phyloP scores from a whole-genome alignment of 2,797 vertebrate genomes.

The Chloroceryle inda region DNA sequence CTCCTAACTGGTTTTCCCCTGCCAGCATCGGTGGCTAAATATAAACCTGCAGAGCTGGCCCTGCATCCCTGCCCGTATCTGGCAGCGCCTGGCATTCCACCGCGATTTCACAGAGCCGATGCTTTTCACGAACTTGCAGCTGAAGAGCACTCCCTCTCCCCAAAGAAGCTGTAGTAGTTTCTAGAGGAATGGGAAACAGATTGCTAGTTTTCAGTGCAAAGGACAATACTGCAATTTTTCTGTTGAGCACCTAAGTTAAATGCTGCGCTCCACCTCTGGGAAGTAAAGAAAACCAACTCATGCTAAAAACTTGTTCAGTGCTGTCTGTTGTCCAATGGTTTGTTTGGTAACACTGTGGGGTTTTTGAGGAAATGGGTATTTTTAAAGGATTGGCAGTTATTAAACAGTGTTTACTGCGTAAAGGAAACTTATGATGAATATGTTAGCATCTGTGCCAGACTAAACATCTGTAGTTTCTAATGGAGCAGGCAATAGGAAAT shows the following conservation, averaged over 20 bases:
- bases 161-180: constrained; percentile 12
- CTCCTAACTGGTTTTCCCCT: constrained; percentile 17
- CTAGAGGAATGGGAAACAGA: constrained; percentile 42
- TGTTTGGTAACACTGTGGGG: not conserved
- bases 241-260: not conserved
- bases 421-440: constrained; percentile 17
- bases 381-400: constrained; percentile 41
- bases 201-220: constrained; percentile 27
- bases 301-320: not conserved
- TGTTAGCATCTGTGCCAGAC: constrained; percentile 37
- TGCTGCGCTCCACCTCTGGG: not conserved
- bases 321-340: not conserved
- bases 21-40: constrained; percentile 56
- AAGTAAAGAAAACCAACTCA: not conserved
- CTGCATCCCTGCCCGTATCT: constrained; percentile 41
- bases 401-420: constrained; percentile 20
- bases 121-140: constrained; percentile 54
- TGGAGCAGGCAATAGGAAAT: not conserved
- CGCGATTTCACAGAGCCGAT: not conserved
- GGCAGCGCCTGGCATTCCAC: constrained; percentile 39
- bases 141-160: constrained; percentile 16
- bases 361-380: not conserved
- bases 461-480: constrained; percentile 62
- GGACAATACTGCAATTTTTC: constrained; percentile 15
- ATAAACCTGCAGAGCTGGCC: constrained; percentile 19